These are phyloP conservation scores for Carterocephalus palaemon DNA, from an alignment of 2,888 invertebrate genomes.

Conservation along the genomic window DNA sequence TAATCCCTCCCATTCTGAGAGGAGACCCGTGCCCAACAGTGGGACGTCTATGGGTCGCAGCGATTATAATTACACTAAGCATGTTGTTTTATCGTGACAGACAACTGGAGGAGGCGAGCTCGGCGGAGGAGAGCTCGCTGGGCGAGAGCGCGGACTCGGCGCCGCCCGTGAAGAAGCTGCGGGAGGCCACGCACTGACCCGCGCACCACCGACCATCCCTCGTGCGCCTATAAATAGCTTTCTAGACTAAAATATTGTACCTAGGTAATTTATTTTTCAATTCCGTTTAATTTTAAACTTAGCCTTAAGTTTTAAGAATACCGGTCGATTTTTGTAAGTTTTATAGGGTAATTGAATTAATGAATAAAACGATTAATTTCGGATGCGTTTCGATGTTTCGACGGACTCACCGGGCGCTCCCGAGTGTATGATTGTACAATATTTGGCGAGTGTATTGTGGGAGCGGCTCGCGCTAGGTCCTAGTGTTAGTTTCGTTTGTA, in stretches of 20 bases:
- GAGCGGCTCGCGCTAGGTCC: constrained; percentile 56
- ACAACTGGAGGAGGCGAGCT: constrained; percentile 74
- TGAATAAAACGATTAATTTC: constrained; percentile 52
- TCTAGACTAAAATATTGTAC: constrained; percentile 78
- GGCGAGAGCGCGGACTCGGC: constrained; percentile 61
- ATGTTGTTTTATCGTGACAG: constrained; percentile 39
- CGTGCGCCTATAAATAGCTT: constrained; percentile 76
- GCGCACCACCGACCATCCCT: constrained; percentile 58
- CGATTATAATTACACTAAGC: neutral
- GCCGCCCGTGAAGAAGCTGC: constrained; percentile 67
- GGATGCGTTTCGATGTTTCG: constrained; percentile 59
- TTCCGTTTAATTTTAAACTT: constrained; percentile 80
- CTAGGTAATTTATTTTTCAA: constrained; percentile 81
- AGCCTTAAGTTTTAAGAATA: constrained; percentile 74
- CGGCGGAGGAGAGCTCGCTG: constrained; percentile 77
- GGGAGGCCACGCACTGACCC: constrained; percentile 74
- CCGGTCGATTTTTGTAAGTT: constrained; percentile 78
- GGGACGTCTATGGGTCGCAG: no score
- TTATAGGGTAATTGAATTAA: constrained; percentile 67
- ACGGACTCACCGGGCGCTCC: constrained; percentile 52
- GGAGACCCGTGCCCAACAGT: no score
- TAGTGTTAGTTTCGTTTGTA: constrained; percentile 67
- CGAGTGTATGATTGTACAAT: constrained; percentile 61
- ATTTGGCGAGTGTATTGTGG: constrained; percentile 57
- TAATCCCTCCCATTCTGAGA: no score